Conservation (phyloP, 2,797 vertebrate species). For the Trachurus trachurus region DNA sequence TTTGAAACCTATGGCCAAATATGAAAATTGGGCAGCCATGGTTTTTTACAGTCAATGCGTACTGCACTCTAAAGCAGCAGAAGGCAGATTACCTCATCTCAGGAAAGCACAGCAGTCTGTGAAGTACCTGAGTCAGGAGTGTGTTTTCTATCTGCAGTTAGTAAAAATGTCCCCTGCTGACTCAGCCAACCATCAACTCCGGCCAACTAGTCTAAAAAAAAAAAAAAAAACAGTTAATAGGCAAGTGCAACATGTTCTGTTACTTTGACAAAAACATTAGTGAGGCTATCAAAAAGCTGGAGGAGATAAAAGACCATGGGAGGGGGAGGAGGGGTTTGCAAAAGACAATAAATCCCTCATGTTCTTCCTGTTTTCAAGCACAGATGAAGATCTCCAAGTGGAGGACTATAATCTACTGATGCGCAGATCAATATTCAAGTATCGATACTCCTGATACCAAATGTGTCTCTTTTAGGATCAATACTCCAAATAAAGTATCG, state of each 20-base stretch:
- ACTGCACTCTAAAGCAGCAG: no score
- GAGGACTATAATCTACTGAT: constrained; percentile 30
- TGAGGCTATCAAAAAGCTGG: constrained; percentile 30
- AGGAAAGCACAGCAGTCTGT: no score
- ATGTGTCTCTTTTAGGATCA: no score
- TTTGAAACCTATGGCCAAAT: no score
- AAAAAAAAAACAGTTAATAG: constrained; percentile 23
- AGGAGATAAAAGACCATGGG: constrained; percentile 25
- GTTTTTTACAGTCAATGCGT: no score
- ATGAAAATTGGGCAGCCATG: no score
- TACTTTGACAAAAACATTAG: constrained; percentile 38
- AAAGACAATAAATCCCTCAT: constrained; percentile 16
- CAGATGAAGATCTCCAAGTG: constrained; percentile 33
- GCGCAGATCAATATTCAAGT: no score
- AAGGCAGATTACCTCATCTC: no score
- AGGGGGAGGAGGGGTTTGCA: background rate
- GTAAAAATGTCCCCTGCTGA: constrained; percentile 30
- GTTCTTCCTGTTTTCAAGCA: constrained; percentile 13
- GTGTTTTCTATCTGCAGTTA: constrained; percentile 35
- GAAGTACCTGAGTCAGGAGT: constrained; percentile 21
- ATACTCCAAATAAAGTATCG: no score
- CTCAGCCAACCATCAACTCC: background rate
- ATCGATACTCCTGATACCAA: no score
- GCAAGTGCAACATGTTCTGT: constrained; percentile 5
- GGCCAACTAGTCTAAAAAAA: constrained; percentile 7